Percentiles rank a stretch among this genome's conserved stretches.
Conservation (phyloP, 2,888 invertebrate species). For the Lapara coniferarum region DNA sequence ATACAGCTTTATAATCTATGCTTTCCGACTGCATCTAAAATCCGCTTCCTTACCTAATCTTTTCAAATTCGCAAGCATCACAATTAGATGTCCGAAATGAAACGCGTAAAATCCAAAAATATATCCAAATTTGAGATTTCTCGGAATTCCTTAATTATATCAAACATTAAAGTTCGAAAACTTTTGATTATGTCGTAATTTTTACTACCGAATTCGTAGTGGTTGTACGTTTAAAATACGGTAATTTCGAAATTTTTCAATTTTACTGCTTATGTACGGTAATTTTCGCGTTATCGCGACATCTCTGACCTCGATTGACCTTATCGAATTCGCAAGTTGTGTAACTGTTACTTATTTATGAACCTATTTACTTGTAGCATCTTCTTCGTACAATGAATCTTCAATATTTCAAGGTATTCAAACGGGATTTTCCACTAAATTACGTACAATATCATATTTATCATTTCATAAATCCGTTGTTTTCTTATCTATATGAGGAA, state of each 20-base stretch:
- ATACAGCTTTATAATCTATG: no score
- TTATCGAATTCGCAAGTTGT: slow-evolving; percentile 42
- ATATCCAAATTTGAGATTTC: neutral
- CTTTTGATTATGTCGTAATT: slow-evolving; percentile 47
- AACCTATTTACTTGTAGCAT: neutral
- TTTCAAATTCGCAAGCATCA: no score
- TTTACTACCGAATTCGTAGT: slow-evolving; percentile 38
- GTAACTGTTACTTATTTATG: slow-evolving; percentile 20
- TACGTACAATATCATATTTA: neutral
- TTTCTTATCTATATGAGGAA: neutral
- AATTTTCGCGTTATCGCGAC: slow-evolving; percentile 39
- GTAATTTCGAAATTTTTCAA: slow-evolving; percentile 35
- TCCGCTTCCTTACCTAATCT: neutral
- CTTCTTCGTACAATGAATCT: slow-evolving; percentile 6
- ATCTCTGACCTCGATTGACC: slow-evolving; percentile 52
- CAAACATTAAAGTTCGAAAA: slow-evolving; percentile 33
- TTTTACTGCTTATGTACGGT: slow-evolving; percentile 41
- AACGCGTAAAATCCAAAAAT: slow-evolving; percentile 5
- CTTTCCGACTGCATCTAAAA: no score
- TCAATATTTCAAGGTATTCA: neutral
- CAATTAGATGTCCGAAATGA: neutral
- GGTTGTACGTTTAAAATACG: neutral
- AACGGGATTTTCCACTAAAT: neutral
- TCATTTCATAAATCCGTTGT: neutral
- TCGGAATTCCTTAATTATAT: slow-evolving; percentile 36